Conservation (phyloP, 2,113 vertebrate species). For the Noctilio leporinus region DNA sequence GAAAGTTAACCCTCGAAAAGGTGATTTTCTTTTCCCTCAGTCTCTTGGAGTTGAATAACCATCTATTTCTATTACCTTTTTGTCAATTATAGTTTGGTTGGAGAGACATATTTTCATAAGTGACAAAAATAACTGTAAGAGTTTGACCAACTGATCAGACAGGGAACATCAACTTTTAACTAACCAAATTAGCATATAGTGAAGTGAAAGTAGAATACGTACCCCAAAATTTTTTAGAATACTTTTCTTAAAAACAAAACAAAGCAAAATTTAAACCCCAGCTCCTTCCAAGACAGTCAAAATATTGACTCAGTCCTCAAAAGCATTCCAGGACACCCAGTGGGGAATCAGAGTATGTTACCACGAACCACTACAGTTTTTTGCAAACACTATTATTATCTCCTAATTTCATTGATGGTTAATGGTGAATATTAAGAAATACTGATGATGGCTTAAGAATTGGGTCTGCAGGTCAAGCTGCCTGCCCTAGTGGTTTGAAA, state of each 20-base stretch:
- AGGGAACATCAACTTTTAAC: not conserved
- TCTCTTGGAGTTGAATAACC: slow-evolving; percentile 31
- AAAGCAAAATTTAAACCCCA: not conserved
- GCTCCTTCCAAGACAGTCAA: not conserved
- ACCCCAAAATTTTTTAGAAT: not conserved
- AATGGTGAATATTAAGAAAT: not conserved
- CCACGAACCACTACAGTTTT: not conserved
- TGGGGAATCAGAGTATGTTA: not conserved
- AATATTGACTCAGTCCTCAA: not conserved
- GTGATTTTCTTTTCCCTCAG: slow-evolving; percentile 46
- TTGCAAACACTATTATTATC: not conserved
- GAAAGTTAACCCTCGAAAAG: slow-evolving; percentile 80
- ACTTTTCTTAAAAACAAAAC: not conserved
- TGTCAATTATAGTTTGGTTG: not conserved
- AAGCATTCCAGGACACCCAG: not conserved
- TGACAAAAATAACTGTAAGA: not conserved
- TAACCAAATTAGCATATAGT: not conserved
- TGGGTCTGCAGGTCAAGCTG: not conserved
- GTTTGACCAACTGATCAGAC: not conserved
- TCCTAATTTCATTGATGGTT: not conserved
- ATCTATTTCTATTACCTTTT: slow-evolving; percentile 23
- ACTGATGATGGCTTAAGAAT: not conserved
- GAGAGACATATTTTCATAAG: not conserved
- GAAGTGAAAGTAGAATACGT: not conserved
- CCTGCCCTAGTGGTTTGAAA: not conserved